Evolutionary conservation across 1,140 invertebrate genomes (phyloP).

Genomic region (Ceratina japonica): DNA sequence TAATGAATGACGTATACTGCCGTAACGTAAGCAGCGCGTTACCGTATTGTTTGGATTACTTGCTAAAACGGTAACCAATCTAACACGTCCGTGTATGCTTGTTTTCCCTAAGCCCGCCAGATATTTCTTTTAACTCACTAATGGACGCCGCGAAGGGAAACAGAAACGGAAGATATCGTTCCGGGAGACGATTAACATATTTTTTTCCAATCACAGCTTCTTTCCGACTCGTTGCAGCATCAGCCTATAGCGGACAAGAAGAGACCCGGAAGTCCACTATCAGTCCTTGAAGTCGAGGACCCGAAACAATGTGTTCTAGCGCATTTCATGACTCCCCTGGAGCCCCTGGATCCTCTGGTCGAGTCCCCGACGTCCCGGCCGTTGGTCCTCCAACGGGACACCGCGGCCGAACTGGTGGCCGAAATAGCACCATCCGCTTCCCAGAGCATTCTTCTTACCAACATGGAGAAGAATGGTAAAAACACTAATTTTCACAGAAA

Average conservation of each 20-base stretch:
- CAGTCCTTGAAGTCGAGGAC: constrained; percentile 91
- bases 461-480: constrained; percentile 92
- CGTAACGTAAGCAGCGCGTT: not conserved
- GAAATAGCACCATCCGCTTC: constrained; percentile 87
- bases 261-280: constrained; percentile 83
- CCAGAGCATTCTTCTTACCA: constrained; percentile 88
- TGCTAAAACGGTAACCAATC: too few species aligned
- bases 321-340: constrained; percentile 92
- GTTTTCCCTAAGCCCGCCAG: not conserved
- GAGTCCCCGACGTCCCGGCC: constrained; percentile 90
- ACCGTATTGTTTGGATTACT: too few species aligned
- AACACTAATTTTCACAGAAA: too few species aligned
- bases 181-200: not conserved
- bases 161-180: not conserved
- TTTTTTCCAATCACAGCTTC: constrained; percentile 30
- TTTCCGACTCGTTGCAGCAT: constrained; percentile 65
- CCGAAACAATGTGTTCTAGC: constrained; percentile 92
- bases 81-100: not conserved
- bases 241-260: constrained; percentile 81
- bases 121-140: not conserved
- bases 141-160: not conserved
- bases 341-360: constrained; percentile 89
- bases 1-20: constrained; percentile 12
- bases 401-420: constrained; percentile 87
- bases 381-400: constrained; percentile 86